Evolutionary conservation across 2,888 invertebrate genomes (phyloP).

Genomic region (Malachius bipustulatus): DNA sequence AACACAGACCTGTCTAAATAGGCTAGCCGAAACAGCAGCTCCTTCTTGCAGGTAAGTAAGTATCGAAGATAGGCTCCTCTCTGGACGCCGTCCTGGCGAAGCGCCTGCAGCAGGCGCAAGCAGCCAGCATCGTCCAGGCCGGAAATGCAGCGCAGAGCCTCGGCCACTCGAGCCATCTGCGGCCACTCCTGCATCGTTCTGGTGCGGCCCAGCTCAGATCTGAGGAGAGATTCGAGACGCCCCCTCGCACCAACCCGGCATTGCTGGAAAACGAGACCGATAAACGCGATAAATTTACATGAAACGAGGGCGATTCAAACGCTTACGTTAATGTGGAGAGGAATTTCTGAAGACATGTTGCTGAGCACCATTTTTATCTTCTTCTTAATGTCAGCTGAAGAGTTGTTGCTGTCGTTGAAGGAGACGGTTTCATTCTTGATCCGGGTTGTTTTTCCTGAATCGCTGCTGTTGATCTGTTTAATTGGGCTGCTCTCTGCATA

Average conservation of each 20-base stretch:
- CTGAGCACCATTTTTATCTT: constrained; percentile 85
- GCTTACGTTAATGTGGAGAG: background rate
- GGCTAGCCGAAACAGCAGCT: constrained; percentile 61
- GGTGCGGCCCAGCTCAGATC: constrained; percentile 70
- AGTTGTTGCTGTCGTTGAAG: constrained; percentile 14
- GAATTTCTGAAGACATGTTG: constrained; percentile 51
- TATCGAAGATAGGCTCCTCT: constrained; percentile 74
- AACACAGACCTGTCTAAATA: constrained; percentile 51
- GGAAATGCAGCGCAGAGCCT: constrained; percentile 68
- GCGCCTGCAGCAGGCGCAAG: constrained; percentile 57
- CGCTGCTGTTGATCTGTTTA: background rate
- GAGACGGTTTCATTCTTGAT: constrained; percentile 10
- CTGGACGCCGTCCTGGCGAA: constrained; percentile 64
- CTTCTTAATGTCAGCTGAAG: constrained; percentile 63
- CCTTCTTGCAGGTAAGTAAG: constrained; percentile 67
- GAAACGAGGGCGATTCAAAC: too few relatives aligned
- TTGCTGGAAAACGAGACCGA: constrained; percentile 23
- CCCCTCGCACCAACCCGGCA: too few relatives aligned
- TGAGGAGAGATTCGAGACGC: constrained; percentile 58
- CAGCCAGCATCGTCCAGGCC: constrained; percentile 53
- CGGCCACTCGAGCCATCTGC: constrained; percentile 67
- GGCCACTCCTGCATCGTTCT: constrained; percentile 67
- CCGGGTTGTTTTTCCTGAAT: constrained; percentile 7
- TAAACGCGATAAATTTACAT: too few relatives aligned
- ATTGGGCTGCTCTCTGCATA: constrained; percentile 20